These are phyloP conservation scores for Lethenteron reissneri DNA, from an alignment of 2,113 vertebrate species.

Conservation along the genomic window DNA sequence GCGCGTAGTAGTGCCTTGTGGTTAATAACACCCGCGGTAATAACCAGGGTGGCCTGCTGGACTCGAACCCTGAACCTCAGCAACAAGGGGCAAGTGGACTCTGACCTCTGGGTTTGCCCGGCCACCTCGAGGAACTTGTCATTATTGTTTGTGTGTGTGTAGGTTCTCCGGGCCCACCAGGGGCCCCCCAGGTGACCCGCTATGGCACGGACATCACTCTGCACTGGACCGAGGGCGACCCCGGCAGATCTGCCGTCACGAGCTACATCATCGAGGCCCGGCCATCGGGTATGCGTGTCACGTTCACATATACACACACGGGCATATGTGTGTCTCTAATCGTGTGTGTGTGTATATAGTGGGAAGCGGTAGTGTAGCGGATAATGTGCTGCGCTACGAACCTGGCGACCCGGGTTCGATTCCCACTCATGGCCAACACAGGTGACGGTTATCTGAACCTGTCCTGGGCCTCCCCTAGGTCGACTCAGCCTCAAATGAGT, in stretches of 20 bases:
- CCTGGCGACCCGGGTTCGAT: neutral
- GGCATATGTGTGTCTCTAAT: too few species aligned
- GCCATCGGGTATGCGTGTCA: slow-evolving; percentile 45
- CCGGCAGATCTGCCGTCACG: slow-evolving; percentile 63
- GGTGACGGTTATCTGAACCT: too few species aligned
- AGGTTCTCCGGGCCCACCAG: slow-evolving; percentile 77
- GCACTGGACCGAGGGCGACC: slow-evolving; percentile 80
- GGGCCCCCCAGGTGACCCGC: slow-evolving; percentile 66
- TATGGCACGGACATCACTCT: slow-evolving; percentile 72
- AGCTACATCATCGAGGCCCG: slow-evolving; percentile 84
- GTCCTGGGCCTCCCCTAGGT: too few species aligned
- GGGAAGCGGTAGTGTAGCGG: rapidly evolving
- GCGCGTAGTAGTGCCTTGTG: too few species aligned
- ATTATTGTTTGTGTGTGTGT: slow-evolving; percentile 5
- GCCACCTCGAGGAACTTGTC: too few species aligned
- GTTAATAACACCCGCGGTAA: too few species aligned
- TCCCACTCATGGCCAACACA: neutral
- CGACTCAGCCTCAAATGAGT: too few species aligned
- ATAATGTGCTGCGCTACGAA: neutral
- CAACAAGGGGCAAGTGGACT: too few species aligned
- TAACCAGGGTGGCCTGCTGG: too few species aligned
- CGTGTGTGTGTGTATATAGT: neutral
- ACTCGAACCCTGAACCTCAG: too few species aligned
- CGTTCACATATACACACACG: too few species aligned
- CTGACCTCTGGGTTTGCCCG: too few species aligned